Conservation (phyloP, 2,888 invertebrate genomes). For the Hypomecis punctinalis region DNA sequence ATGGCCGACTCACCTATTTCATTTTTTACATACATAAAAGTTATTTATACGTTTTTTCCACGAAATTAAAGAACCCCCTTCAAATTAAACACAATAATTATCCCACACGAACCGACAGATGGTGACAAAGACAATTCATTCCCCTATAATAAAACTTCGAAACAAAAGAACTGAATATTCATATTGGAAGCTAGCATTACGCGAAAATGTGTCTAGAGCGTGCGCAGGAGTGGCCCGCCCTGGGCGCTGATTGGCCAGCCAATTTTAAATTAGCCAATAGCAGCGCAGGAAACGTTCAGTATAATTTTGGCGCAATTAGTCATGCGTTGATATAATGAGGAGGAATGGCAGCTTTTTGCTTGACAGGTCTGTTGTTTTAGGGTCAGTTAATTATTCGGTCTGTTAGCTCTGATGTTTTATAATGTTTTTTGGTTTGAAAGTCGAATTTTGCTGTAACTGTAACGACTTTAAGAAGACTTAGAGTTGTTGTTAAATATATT, state of each 20-base stretch:
- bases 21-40: too few species aligned
- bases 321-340: slow-evolving; percentile 70
- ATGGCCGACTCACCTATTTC: too few species aligned
- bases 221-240: slow-evolving; percentile 81
- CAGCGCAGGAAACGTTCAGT: slow-evolving; percentile 60
- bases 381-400: slow-evolving; percentile 40
- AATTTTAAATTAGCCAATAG: slow-evolving; percentile 74
- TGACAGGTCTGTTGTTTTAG: slow-evolving; percentile 49
- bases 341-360: slow-evolving; percentile 41
- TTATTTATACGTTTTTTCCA: too few species aligned
- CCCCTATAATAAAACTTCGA: slow-evolving; percentile 35
- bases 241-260: slow-evolving; percentile 71
- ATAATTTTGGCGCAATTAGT: slow-evolving; percentile 84
- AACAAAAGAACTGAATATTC: slow-evolving; percentile 61
- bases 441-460: slow-evolving; percentile 10
- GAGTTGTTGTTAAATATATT: too few species aligned
- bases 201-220: slow-evolving; percentile 56
- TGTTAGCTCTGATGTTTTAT: slow-evolving; percentile 31
- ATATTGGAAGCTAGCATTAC: slow-evolving; percentile 55
- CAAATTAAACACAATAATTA: slow-evolving; percentile 32
- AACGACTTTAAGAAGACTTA: slow-evolving; percentile 2
- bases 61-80: background rate
- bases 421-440: slow-evolving; percentile 10
- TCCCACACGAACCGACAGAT: slow-evolving; percentile 37
- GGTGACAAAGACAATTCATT: slow-evolving; percentile 25